Percentiles rank a stretch among this genome's conserved stretches.
These are phyloP conservation scores for Sus scrofa DNA, from an alignment of 2,113 vertebrate genomes.

Conservation along the genomic window T2T-Sscrofa CM000813.6:161223001-161223500, in stretches of 20 bases:
- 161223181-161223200: not conserved
- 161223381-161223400: not conserved
- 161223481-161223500: conserved; percentile 94
- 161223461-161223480: conserved; percentile 97
- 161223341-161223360: not conserved
- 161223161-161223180: not conserved
- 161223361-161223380: not conserved
- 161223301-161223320: not conserved
- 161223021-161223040: not conserved
- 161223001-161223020: not conserved
- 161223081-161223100: not conserved
- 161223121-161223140: not conserved
- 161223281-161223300: not conserved
- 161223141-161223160: not conserved
- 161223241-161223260: no score
- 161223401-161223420: not conserved
- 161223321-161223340: not conserved
- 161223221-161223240: no score
- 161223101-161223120: not conserved
- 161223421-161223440: not conserved
- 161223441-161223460: conserved; percentile 87
- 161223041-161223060: not conserved
- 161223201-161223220: rapidly evolving
- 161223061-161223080: not conserved
- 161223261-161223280: not conserved